Conservation (phyloP, 2,113 vertebrate genomes). For the Taxidea taxus region DNA sequence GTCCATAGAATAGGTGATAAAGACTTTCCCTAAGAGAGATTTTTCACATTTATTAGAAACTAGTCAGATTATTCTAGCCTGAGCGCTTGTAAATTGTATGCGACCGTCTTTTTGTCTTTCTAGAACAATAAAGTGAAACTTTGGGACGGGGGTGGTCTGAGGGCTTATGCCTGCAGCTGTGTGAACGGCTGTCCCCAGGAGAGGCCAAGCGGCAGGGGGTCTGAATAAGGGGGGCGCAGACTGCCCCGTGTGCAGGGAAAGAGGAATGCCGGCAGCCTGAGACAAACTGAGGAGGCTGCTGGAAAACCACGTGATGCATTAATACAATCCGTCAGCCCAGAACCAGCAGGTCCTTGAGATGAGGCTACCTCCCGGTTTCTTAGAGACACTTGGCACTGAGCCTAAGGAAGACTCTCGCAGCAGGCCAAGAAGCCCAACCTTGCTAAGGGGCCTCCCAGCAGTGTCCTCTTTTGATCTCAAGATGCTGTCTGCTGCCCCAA, state of each 20-base stretch:
- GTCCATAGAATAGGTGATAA: constrained; percentile 88
- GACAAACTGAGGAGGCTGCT: background rate
- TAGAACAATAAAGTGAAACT: background rate
- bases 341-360: background rate
- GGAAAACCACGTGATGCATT: constrained; percentile 1
- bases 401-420: constrained; percentile 30
- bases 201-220: background rate
- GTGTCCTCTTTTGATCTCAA: constrained; percentile 42
- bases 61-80: background rate
- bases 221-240: background rate
- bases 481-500: constrained; percentile 21
- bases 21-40: constrained; percentile 86
- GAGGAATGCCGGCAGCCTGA: background rate
- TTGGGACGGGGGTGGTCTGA: background rate
- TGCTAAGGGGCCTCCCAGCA: constrained; percentile 1
- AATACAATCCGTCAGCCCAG: background rate
- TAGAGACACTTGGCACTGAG: constrained; percentile 28
- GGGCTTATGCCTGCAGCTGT: background rate
- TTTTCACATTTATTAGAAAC: background rate
- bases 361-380: background rate
- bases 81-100: background rate
- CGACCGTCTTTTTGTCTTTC: background rate
- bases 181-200: background rate
- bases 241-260: background rate
- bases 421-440: constrained; percentile 24